These are phyloP conservation scores for Mesorhabditis spiculigera DNA, from an alignment of 2,888 invertebrate genomes.

Conservation along the genomic window DNA sequence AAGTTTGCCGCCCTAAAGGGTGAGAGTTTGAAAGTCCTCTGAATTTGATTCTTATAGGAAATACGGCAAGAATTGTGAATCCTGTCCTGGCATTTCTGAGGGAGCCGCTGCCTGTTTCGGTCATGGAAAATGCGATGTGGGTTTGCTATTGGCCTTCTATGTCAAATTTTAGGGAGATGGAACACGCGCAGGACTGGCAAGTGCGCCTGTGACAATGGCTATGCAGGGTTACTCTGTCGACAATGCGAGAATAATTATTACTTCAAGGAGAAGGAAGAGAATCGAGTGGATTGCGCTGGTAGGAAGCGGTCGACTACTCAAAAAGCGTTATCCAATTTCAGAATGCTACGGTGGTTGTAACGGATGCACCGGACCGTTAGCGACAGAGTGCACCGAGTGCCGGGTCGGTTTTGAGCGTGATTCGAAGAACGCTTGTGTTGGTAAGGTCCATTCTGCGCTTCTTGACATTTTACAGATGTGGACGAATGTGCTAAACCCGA, in stretches of 20 bases:
- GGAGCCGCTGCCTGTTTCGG: slow-evolving; percentile 75
- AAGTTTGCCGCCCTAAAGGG: slow-evolving; percentile 12
- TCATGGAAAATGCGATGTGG: slow-evolving; percentile 75
- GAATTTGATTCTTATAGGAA: slow-evolving; percentile 82
- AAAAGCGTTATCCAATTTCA: slow-evolving; percentile 19
- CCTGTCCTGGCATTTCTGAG: slow-evolving; percentile 71
- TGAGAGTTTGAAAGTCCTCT: slow-evolving; percentile 26
- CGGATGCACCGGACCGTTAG: slow-evolving; percentile 38
- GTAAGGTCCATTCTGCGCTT: slow-evolving; percentile 19
- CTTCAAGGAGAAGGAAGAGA: slow-evolving; percentile 20
- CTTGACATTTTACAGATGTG: slow-evolving; percentile 31
- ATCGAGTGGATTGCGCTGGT: slow-evolving; percentile 11
- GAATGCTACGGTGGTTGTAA: slow-evolving; percentile 55
- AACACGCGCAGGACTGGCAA: slow-evolving; percentile 84
- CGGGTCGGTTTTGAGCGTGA: slow-evolving; percentile 43
- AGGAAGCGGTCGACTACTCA: neutral
- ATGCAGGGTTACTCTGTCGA: slow-evolving; percentile 75
- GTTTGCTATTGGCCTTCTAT: slow-evolving; percentile 8
- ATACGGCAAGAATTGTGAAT: slow-evolving; percentile 76
- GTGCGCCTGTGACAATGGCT: slow-evolving; percentile 81
- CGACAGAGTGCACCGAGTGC: slow-evolving; percentile 49
- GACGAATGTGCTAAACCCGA: slow-evolving; percentile 39
- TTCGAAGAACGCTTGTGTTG: slow-evolving; percentile 44
- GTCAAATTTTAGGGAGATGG: slow-evolving; percentile 72
- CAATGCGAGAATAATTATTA: slow-evolving; percentile 68